These are phyloP conservation scores for Leptinotarsa rubiginosa DNA, from an alignment of 2,888 invertebrate species.

Conservation along the genomic window DNA sequence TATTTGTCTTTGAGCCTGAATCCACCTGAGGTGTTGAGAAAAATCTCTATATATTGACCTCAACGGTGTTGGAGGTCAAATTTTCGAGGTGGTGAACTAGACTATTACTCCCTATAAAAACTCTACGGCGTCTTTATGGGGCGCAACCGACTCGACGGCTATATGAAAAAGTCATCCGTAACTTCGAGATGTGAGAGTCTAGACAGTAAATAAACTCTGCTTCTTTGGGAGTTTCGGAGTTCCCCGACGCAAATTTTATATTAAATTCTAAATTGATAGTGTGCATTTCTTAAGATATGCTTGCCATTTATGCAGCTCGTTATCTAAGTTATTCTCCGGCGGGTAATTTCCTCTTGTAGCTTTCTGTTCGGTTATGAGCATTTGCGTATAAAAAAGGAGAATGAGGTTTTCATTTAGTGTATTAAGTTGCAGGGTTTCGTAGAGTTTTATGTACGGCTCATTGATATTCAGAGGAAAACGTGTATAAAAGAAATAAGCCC, in stretches of 20 bases:
- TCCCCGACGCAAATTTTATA: slow-evolving; percentile 1
- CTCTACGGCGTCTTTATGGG: background rate
- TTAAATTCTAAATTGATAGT: slow-evolving; percentile 18
- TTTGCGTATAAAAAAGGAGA: background rate
- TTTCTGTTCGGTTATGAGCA: background rate
- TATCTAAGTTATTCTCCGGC: slow-evolving; percentile 3
- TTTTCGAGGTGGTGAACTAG: no score
- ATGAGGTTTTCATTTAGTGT: background rate
- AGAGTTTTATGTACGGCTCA: no score
- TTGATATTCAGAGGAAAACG: no score
- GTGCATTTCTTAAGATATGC: background rate
- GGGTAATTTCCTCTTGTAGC: background rate
- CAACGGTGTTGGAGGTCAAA: background rate
- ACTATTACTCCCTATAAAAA: background rate
- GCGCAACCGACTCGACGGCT: background rate
- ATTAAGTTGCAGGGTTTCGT: no score
- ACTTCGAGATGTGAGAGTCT: slow-evolving; percentile 13
- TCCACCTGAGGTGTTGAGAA: no score
- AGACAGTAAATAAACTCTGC: slow-evolving; percentile 16
- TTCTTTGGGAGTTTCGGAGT: background rate
- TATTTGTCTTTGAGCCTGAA: background rate
- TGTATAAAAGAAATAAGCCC: no score
- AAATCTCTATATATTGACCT: no score
- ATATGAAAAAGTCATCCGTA: slow-evolving; percentile 10
- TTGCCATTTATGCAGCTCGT: slow-evolving; percentile 1